These are phyloP conservation scores for Plestiodon gilberti DNA, from an alignment of 2,113 vertebrate genomes.

Conservation along the genomic window DNA sequence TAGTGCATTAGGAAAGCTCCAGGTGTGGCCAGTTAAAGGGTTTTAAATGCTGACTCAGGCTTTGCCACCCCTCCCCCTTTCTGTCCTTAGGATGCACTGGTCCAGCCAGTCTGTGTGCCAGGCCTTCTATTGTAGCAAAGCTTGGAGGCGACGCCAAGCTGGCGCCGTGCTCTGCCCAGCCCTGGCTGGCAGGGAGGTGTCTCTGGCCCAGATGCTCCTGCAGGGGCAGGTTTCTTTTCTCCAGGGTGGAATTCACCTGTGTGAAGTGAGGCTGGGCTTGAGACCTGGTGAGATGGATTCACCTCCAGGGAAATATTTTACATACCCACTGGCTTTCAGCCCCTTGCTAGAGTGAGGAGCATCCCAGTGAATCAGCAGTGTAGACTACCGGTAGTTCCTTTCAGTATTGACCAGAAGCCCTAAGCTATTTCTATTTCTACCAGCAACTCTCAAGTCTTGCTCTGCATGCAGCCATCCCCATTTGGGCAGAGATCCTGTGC, in stretches of 20 bases:
- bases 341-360: not conserved
- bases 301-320: not conserved
- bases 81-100: constrained; percentile 27
- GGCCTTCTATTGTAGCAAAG: constrained; percentile 24
- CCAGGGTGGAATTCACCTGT: constrained; percentile 29
- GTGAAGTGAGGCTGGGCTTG: constrained; percentile 3
- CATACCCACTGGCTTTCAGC: constrained; percentile 16
- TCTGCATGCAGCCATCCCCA: not conserved
- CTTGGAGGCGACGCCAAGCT: constrained; percentile 30
- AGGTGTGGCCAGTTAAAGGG: constrained; percentile 34
- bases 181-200: constrained; percentile 34
- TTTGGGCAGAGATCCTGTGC: not conserved
- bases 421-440: not conserved
- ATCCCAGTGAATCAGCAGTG: not conserved
- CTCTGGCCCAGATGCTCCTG: constrained; percentile 34
- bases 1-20: constrained; percentile 3
- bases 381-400: not conserved
- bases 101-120: constrained; percentile 35
- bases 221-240: constrained; percentile 42
- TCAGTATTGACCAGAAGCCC: not conserved
- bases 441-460: not conserved
- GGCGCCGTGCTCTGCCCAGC: constrained; percentile 29
- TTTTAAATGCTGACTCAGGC: constrained; percentile 33
- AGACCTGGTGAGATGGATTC: not conserved
- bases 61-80: constrained; percentile 15